Evolutionary conservation across 2,113 vertebrate species (phyloP).

Genomic region (Heterotis niloticus): DNA sequence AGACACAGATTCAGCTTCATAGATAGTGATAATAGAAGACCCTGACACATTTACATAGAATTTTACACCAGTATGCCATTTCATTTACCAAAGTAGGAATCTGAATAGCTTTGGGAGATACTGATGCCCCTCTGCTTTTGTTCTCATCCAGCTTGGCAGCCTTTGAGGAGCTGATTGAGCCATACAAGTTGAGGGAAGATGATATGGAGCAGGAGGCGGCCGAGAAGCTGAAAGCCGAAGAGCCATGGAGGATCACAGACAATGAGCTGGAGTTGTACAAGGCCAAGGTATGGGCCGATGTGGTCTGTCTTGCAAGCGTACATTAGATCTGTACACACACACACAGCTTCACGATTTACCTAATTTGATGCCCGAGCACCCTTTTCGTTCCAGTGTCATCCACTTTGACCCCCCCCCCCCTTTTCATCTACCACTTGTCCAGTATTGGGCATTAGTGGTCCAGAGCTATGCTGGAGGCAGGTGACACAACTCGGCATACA

Average conservation of each 20-base stretch:
- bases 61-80: no score
- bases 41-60: no score
- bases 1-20: no score
- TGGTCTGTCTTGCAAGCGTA: background rate
- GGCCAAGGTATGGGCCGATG: slow-evolving; percentile 73
- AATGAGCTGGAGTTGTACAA: slow-evolving; percentile 94
- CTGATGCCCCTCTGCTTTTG: background rate
- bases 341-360: background rate
- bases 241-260: slow-evolving; percentile 95
- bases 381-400: no score
- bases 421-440: no score
- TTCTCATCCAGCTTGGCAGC: slow-evolving; percentile 65
- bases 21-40: no score
- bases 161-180: slow-evolving; percentile 93
- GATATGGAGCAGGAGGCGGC: slow-evolving; percentile 93
- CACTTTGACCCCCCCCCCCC: no score
- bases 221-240: slow-evolving; percentile 91
- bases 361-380: no score
- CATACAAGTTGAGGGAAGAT: slow-evolving; percentile 88
- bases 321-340: background rate
- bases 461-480: no score
- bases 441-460: no score
- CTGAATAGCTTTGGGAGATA: background rate
- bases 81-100: background rate
- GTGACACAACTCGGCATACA: no score